phyloP scores from a whole-genome alignment of 2,797 vertebrate genomes.

The Pseudomugil tenellus region DNA sequence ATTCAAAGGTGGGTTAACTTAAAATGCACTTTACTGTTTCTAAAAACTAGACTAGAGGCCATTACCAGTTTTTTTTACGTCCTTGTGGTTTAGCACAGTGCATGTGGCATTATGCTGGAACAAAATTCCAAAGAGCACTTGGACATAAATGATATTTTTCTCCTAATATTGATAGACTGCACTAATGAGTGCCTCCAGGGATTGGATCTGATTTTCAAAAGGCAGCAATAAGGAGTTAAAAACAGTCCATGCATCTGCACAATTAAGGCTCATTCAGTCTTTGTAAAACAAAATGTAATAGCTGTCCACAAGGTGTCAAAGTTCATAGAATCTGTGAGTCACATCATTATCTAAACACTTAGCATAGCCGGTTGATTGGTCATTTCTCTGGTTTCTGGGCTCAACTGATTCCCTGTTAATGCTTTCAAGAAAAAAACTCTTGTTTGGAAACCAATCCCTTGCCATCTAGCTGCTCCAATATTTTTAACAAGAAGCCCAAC shows the following conservation, averaged over 20 bases:
- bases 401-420: constrained; percentile 8
- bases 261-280: constrained; percentile 28
- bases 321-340: constrained; percentile 32
- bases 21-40: constrained; percentile 19
- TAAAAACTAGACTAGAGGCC: constrained; percentile 20
- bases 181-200: constrained; percentile 10
- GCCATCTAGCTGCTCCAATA: not conserved
- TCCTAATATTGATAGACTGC: constrained; percentile 14
- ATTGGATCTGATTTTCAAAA: constrained; percentile 23
- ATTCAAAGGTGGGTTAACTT: constrained; percentile 29
- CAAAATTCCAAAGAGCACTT: constrained; percentile 11
- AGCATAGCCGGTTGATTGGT: constrained; percentile 12
- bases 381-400: constrained; percentile 2
- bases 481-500: constrained; percentile 1
- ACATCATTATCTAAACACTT: constrained; percentile 46
- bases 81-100: constrained; percentile 2
- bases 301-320: constrained; percentile 22
- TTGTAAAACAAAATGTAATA: constrained; percentile 24
- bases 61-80: constrained; percentile 9
- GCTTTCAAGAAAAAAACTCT: constrained; percentile 24
- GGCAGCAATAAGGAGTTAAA: constrained; percentile 23
- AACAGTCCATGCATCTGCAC: constrained; percentile 23
- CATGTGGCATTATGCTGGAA: constrained; percentile 15
- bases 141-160: constrained; percentile 25
- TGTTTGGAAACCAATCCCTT: constrained; percentile 3